These are phyloP conservation scores for Camponotus floridanus DNA, from an alignment of 1,140 invertebrate species.

Conservation along the genomic window DNA sequence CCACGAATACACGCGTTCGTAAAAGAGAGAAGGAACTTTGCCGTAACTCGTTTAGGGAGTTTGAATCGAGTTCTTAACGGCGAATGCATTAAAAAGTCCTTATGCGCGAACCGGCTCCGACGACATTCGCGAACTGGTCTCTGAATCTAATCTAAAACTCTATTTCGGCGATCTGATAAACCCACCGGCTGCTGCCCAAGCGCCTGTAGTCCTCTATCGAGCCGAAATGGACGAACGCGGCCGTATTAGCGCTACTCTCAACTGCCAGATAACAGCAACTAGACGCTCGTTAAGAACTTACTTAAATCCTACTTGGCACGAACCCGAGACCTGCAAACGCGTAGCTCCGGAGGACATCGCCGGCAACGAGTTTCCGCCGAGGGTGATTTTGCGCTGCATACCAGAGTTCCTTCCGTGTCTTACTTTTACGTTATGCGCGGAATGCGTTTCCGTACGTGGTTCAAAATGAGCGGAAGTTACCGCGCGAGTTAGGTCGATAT, in stretches of 20 bases:
- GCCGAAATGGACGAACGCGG: conserved; percentile 54
- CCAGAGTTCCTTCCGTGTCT: background rate
- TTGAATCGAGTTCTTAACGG: conserved; percentile 76
- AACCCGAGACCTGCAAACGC: conserved; percentile 28
- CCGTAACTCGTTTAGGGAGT: conserved; percentile 79
- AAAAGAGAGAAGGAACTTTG: conserved; percentile 70
- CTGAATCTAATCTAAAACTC: conserved; percentile 78
- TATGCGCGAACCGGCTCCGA: conserved; percentile 66
- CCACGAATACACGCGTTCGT: background rate
- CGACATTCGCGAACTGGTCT: conserved; percentile 66
- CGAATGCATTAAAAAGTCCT: conserved; percentile 79
- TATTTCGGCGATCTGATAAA: conserved; percentile 77
- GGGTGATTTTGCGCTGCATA: background rate
- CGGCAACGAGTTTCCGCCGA: conserved; percentile 38
- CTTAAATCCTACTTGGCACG: conserved; percentile 71
- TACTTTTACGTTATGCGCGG: conserved; percentile 45
- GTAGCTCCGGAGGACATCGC: background rate
- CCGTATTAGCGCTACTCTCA: conserved; percentile 63
- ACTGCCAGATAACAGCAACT: conserved; percentile 70
- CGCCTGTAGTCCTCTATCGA: conserved; percentile 60
- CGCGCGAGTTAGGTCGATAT: conserved; percentile 21
- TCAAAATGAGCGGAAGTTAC: conserved; percentile 22
- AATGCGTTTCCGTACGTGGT: conserved; percentile 43
- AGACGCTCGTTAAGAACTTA: conserved; percentile 76
- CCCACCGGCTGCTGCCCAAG: conserved; percentile 27